Conservation (phyloP, 2,797 vertebrate genomes). For the Scarus forsteni region DNA sequence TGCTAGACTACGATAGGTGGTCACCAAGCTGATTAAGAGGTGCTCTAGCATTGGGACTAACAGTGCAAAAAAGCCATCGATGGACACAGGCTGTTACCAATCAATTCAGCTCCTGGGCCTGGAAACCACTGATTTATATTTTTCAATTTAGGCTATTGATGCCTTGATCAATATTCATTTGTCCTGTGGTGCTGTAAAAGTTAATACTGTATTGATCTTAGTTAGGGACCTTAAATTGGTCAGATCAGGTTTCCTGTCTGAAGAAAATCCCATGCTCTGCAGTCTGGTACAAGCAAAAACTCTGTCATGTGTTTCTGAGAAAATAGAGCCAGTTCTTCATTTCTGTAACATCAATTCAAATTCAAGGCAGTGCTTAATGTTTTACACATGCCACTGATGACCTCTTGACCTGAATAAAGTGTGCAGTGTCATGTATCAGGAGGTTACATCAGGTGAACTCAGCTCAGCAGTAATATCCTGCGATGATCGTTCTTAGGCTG, state of each 20-base stretch:
- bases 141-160: background rate
- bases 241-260: background rate
- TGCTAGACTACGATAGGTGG: too few relatives aligned
- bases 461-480: conserved; percentile 58
- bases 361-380: background rate
- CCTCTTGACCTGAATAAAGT: conserved; percentile 12
- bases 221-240: background rate
- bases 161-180: background rate
- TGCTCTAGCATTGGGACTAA: too few relatives aligned
- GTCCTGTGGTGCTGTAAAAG: background rate
- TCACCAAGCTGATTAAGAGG: too few relatives aligned
- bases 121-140: background rate
- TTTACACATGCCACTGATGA: conserved; percentile 14
- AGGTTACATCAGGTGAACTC: conserved; percentile 22
- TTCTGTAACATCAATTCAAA: background rate
- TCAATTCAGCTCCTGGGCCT: background rate
- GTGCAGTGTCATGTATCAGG: background rate
- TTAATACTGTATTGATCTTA: conserved; percentile 12
- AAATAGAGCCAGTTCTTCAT: background rate
- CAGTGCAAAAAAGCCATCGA: too few relatives aligned
- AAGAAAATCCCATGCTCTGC: background rate
- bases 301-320: too few relatives aligned
- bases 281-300: background rate
- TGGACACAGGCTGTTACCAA: too few relatives aligned
- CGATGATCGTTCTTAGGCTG: conserved; percentile 39